phyloP scores from a whole-genome alignment of 2,797 vertebrate species.

The Scyliorhinus canicula region DNA sequence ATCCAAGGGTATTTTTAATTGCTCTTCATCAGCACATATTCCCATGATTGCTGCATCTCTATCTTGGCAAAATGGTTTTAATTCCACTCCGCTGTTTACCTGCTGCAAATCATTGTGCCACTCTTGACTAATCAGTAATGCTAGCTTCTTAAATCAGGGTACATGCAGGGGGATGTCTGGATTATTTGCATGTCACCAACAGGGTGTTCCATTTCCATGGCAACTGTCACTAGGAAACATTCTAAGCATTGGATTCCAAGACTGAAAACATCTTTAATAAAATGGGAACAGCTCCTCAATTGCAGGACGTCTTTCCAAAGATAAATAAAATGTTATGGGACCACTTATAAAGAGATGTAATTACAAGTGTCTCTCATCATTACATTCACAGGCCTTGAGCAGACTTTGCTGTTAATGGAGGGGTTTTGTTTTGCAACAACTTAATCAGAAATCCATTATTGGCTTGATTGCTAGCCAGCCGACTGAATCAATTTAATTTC shows the following conservation, averaged over 20 bases:
- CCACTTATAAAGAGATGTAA: not conserved
- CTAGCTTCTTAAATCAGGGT: not conserved
- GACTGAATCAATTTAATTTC: not conserved
- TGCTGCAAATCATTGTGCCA: not conserved
- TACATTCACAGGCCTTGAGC: not conserved
- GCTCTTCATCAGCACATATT: not conserved
- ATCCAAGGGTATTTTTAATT: too few relatives aligned
- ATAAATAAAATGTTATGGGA: not conserved
- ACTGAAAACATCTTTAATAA: not conserved
- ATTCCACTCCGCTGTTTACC: not conserved
- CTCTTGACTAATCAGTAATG: not conserved
- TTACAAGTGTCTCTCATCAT: not conserved
- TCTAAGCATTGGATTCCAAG: not conserved
- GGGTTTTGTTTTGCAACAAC: not conserved
- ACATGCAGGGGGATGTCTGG: not conserved
- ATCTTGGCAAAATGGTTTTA: not conserved
- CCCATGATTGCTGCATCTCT: not conserved
- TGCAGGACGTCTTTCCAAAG: not conserved
- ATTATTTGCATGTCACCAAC: constrained; percentile 15
- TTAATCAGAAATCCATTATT: not conserved
- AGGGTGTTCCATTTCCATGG: constrained; percentile 12
- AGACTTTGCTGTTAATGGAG: not conserved
- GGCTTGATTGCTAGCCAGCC: not conserved
- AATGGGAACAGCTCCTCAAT: not conserved
- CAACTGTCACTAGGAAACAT: not conserved